Evolutionary conservation across 2,113 vertebrate species (phyloP), one percentile per base, ranked within the genome.

Genomic region (Upupa epops): DNA sequence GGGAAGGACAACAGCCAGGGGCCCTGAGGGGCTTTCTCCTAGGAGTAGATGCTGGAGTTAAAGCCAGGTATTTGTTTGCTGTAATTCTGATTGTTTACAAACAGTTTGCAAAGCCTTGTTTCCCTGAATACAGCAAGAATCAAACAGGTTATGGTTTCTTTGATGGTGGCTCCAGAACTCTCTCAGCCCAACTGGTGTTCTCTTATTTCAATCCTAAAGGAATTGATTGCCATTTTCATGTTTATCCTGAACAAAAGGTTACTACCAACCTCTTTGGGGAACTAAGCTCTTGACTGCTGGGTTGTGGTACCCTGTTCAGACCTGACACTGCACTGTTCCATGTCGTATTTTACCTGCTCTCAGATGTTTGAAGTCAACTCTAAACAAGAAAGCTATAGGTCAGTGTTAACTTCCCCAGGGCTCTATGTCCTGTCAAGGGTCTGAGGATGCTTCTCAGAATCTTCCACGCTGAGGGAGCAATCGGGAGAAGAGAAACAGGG

Each of bases 201-300:
- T 86, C 36, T 93, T 59, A 42, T 63, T 64, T 88, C 46, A 76
- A 5, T 22, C 45, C 76, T 49, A 63, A 81, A 69, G n/a, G 42
- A 63, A 42, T 0, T 51, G 6, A 26, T 46, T 61, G 26, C 32
- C 2, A 0, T 40, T 60, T 90, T 83, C 58, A 42, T 11, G 1
- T 77, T 63, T 52, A 21, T 37, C 37, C 42, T 0, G 0, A 46
- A 36, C 0, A 1, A 56, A 85, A 51, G 12, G 7, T 79, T 69
- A 22, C 28, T 80, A 34, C 42, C n/a, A 66, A 31, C 32, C 22
- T 5, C 13, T n/a, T 8, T 13, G 5, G 13, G 5, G 4, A 16
- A 4, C 20, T 70, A 88, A 36, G 13, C 24, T 80, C 56, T 64
- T 9, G 18, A 34, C 11, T 70, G 56, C 28, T 31, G 8, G 19